Evolutionary conservation across 2,113 vertebrate species (phyloP), one percentile per base, ranked within the genome.

Genomic region (Indri indri): DNA sequence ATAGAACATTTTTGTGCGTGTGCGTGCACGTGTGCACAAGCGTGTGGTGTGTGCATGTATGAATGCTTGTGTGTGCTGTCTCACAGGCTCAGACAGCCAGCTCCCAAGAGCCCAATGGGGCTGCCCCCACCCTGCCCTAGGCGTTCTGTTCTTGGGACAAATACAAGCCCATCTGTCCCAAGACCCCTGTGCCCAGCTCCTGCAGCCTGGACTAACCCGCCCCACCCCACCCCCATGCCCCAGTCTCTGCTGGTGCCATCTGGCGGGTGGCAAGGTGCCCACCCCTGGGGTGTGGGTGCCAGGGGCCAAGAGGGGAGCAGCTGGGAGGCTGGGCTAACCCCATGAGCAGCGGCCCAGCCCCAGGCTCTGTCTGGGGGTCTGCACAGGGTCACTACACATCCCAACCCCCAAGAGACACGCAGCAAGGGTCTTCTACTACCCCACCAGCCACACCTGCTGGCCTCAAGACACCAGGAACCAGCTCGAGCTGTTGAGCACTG

Each of bases 221-320:
- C 7, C 81, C 6, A 25, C 32, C 52, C 83, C 63, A 23, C 63
- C 54, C 52, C n/a, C n/a, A 81, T 7, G 20, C n/a, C 59, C 80
- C 71, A 89, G 88, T 71, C 88, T 94, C 93, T 88, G 52, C 90
- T 97, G 92, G 76, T 95, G 85, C 97, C 97, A 97, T 97, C 90
- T 97, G 96, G 92, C 0, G 0, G 68, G 88, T 98, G 97, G 95
- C 97, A 96, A 84, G 65, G 81, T 94, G 94, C 96, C 97, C 76
- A 73, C 45, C 63, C 54, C 90, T 2, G 65, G 90, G 52, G 42
- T 71, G 27, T 90, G 88, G 92, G 76, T 95, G 66, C 83, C 76
- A 97, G 81, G 88, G 95, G 76, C 90, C 90, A 94, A 92, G 88
- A 96, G 70, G 61, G 84, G 84, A 97, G 88, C 90, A 97, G 89